phyloP scores from a whole-genome alignment of 2,113 vertebrate genomes.

The Nycticryphes semicollaris region DNA sequence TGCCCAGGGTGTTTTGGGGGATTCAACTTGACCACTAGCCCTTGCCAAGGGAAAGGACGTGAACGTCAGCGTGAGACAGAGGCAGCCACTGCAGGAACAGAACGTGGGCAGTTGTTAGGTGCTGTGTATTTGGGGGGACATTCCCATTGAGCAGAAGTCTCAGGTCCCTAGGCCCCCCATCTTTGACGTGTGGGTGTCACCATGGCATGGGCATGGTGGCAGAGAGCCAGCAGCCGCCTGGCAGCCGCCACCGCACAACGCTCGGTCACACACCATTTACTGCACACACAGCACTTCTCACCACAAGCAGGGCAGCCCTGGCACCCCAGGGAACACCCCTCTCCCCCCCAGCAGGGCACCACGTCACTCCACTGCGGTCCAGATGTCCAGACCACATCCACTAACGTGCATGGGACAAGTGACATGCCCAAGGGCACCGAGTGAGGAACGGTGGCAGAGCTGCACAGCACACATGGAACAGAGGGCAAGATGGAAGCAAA shows the following conservation, averaged over 20 bases:
- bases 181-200: neutral
- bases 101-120: accelerated
- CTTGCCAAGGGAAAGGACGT: neutral
- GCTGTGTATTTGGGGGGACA: too few relatives aligned
- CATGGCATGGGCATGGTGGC: accelerated
- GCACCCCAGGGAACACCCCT: accelerated
- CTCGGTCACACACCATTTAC: neutral
- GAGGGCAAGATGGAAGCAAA: neutral
- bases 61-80: accelerated
- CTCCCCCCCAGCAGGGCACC: too few relatives aligned
- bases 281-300: neutral
- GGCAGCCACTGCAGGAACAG: neutral
- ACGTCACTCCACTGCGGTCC: neutral
- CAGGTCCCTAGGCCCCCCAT: too few relatives aligned
- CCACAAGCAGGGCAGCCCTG: neutral
- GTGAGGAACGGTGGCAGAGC: neutral
- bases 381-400: accelerated
- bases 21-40: accelerated
- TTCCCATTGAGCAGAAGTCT: neutral
- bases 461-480: accelerated
- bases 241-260: neutral
- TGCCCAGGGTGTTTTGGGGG: neutral
- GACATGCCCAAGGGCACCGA: neutral
- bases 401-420: accelerated
- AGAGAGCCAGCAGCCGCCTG: neutral